A percentile compares a stretch with the other conserved stretches of the same genome.
Conservation (phyloP, 2,797 vertebrate genomes). For the Erethizon dorsatum region DNA sequence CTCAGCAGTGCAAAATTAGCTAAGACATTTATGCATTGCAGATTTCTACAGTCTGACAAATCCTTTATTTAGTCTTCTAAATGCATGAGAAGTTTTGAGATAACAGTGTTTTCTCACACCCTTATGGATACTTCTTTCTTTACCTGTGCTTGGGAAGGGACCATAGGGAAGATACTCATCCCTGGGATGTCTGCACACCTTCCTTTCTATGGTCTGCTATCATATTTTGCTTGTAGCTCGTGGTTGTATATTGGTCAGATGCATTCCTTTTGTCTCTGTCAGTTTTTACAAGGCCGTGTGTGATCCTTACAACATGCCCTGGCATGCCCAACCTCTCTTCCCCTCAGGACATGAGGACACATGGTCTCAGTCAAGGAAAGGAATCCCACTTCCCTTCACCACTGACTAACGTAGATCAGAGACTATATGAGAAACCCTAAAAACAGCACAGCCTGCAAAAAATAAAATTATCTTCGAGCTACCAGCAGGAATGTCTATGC, state of each 20-base stretch:
- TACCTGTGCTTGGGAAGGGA: not conserved
- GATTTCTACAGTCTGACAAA: too few species aligned
- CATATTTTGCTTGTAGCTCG: not conserved
- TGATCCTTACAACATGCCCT: not conserved
- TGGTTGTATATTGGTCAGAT: not conserved
- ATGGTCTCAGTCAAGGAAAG: too few species aligned
- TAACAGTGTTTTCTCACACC: too few species aligned
- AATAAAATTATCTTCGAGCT: too few species aligned
- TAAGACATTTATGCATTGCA: too few species aligned
- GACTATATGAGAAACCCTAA: not conserved
- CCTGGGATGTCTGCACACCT: rapidly evolving
- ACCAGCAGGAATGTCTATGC: too few species aligned
- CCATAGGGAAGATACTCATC: not conserved
- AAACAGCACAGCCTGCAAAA: too few species aligned
- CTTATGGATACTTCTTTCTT: too few species aligned
- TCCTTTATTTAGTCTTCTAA: too few species aligned
- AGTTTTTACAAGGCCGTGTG: not conserved
- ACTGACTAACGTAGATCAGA: not conserved
- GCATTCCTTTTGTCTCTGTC: not conserved
- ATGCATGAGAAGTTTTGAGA: too few species aligned
- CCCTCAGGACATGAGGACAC: not conserved
- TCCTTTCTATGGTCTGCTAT: too few species aligned
- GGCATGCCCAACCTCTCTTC: not conserved
- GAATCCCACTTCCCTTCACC: not conserved
- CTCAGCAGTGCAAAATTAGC: too few species aligned